Base-by-base conservation (phyloP, 2,113 vertebrate genomes). In the Setophaga petechia region DNA sequence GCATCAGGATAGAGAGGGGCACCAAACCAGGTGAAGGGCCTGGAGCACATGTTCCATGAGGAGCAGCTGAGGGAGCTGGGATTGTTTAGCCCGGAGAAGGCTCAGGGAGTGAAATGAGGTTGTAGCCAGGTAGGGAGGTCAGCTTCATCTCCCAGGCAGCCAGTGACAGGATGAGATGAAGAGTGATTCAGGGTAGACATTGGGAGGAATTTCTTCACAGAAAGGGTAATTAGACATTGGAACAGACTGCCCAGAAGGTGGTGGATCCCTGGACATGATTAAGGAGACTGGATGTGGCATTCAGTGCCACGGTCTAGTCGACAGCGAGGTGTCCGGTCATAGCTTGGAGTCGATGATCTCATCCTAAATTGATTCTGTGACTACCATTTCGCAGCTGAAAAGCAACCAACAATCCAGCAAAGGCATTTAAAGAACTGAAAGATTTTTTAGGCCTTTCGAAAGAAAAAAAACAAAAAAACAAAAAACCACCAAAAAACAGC, bases 261-360 rank as follows among this genome's bases (percentile, higher is more conserved):
- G n/a, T 59, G 57, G 57, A 35, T 7, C 12, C 18, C 33, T 23
- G 18, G 37, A 27, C 0, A 5, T 22, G 14, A 15, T 31, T 15
- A 22, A 30, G n/a, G 28, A 46, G 47, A n/a, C 25, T 22, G 47
- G 31, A 49, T 4, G 5, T 5, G 11, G 17, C 35, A 22, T 3
- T 13, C 7, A 66, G 10, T 11, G 18, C 22, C 35, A 31, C 6
- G 10, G 27, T 23, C 22, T 19, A 5, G 10, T 2, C 4, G 21
- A 25, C 43, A 31, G 4, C 4, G 24, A 12, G 7, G 2, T 2
- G 20, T 8, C 15, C 2, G 1, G 28, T 9, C n/a, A 25, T 0
- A 35, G 49, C 28, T 3, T 10, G 35, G 20, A 54, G 16, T 23
- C 7, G 1, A 31, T 22, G 30, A 41, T 3, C 58, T 27, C 65